phyloP scores from a whole-genome alignment of 2,888 invertebrate genomes.

The Drosophila yooni region DNA sequence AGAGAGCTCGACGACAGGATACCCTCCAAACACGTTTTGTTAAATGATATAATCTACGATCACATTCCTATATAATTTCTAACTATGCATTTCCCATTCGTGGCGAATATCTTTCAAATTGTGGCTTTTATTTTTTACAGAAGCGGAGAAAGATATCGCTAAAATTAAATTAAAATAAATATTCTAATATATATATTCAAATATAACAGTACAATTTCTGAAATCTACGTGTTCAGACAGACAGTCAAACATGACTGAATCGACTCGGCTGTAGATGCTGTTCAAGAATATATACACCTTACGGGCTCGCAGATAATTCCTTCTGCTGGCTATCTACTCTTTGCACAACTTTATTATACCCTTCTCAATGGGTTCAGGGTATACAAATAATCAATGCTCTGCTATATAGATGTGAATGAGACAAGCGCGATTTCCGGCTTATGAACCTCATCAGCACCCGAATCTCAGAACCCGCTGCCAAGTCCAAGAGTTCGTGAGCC shows the following conservation, averaged over 20 bases:
- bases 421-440: conserved; percentile 68
- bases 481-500: not conserved
- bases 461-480: conserved; percentile 13
- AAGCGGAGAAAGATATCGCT: not conserved
- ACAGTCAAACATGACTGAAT: not conserved
- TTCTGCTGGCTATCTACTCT: not conserved
- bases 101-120: not conserved
- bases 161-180: not conserved
- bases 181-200: not conserved
- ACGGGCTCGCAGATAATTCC: not conserved
- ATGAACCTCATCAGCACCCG: conserved; percentile 19
- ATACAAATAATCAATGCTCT: conserved; percentile 19
- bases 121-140: not conserved
- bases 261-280: not conserved
- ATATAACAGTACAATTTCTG: not conserved
- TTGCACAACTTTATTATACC: not conserved
- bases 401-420: conserved; percentile 59
- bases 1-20: not conserved
- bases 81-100: not conserved
- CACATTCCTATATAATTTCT: not conserved
- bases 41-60: not conserved
- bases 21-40: not conserved
- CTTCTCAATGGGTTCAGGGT: not conserved
- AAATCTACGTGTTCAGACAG: not conserved
- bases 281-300: not conserved